Conservation (phyloP, 2,888 invertebrate species). For the Oscheius myriophilus region DNA sequence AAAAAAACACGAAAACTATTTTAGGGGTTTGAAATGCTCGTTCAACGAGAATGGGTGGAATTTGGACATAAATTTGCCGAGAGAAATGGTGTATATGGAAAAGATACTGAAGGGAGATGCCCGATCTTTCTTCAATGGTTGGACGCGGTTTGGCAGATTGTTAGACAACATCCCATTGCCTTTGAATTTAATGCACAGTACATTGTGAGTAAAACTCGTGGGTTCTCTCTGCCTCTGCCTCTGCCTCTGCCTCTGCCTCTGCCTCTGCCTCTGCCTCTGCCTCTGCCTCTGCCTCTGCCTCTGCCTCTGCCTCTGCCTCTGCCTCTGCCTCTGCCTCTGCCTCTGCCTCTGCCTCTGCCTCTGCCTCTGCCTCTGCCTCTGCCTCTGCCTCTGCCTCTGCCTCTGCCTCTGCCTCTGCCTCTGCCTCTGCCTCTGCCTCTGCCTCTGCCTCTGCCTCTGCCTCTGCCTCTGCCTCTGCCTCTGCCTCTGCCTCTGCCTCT, state of each 20-base stretch:
- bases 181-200: slow-evolving; percentile 95
- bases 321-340: slow-evolving; percentile 35
- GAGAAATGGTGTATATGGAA: slow-evolving; percentile 75
- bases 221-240: no score
- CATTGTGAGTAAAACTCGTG: slow-evolving; percentile 81
- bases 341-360: slow-evolving; percentile 39
- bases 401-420: slow-evolving; percentile 39
- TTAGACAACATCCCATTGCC: slow-evolving; percentile 78
- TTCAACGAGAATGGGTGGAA: slow-evolving; percentile 95
- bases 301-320: slow-evolving; percentile 56
- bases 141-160: slow-evolving; percentile 91
- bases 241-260: slow-evolving; percentile 56
- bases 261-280: slow-evolving; percentile 35
- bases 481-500: slow-evolving; percentile 56
- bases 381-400: slow-evolving; percentile 35
- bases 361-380: slow-evolving; percentile 56
- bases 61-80: slow-evolving; percentile 98
- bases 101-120: slow-evolving; percentile 90
- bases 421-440: slow-evolving; percentile 56
- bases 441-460: slow-evolving; percentile 35
- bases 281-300: slow-evolving; percentile 39
- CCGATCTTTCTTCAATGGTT: slow-evolving; percentile 98
- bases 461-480: slow-evolving; percentile 39
- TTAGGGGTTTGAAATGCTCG: slow-evolving; percentile 87
- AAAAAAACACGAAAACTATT: background rate